A percentile compares a stretch with the other conserved stretches of the same genome.
Conservation (phyloP, 2,113 vertebrate species). For the Tringa solitaria region DNA sequence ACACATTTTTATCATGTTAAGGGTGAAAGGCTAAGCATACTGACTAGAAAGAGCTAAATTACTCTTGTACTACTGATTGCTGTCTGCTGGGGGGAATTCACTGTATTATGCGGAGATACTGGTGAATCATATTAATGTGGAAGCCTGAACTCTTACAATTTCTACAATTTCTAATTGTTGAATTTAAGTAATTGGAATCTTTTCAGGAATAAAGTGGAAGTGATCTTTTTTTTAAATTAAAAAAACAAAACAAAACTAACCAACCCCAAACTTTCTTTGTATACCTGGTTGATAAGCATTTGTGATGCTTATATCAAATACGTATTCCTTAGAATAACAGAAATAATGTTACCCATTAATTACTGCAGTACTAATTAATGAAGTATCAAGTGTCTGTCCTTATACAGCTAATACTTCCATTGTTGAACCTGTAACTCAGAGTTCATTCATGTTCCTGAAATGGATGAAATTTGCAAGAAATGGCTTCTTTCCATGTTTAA, state of each 20-base stretch:
- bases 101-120: background rate
- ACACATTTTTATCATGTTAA: background rate
- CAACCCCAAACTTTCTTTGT: background rate
- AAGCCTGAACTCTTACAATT: background rate
- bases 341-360: background rate
- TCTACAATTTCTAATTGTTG: background rate
- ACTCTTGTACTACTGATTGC: background rate
- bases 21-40: background rate
- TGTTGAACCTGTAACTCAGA: background rate
- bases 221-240: background rate
- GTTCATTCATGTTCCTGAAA: background rate
- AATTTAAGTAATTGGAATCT: background rate
- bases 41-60: background rate
- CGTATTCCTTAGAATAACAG: background rate
- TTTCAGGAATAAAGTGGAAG: background rate
- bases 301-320: background rate
- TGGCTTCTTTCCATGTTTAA: background rate
- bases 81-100: background rate
- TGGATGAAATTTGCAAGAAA: background rate
- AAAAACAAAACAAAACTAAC: rapidly evolving
- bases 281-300: background rate
- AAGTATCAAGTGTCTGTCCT: background rate
- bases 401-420: background rate
- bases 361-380: background rate
- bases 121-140: background rate